Conservation (phyloP, 1,140 invertebrate genomes). For the Physella acuta region DNA sequence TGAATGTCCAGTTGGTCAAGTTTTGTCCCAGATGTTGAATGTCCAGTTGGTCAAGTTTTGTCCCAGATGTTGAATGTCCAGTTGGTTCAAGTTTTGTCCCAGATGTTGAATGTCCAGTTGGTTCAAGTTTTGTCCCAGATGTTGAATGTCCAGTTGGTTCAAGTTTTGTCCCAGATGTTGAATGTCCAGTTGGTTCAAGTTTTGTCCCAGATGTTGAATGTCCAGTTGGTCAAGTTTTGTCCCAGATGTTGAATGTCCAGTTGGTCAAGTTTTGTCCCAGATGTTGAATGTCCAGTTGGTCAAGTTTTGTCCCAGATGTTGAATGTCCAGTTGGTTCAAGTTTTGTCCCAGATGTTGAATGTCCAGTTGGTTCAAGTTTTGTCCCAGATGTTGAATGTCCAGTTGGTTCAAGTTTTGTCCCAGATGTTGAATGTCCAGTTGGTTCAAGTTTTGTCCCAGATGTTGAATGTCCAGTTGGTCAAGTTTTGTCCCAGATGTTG, state of each 20-base stretch:
- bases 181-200: too few relatives aligned
- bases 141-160: not conserved
- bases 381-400: too few relatives aligned
- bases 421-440: not conserved
- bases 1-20: not conserved
- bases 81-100: not conserved
- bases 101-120: too few relatives aligned
- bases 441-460: not conserved
- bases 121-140: too few relatives aligned
- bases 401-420: too few relatives aligned
- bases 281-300: not conserved
- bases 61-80: too few relatives aligned
- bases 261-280: conserved; percentile 45
- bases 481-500: too few relatives aligned
- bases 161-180: not conserved
- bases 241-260: too few relatives aligned
- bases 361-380: not conserved
- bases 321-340: too few relatives aligned
- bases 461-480: too few relatives aligned
- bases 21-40: not conserved
- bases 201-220: too few relatives aligned
- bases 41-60: conserved; percentile 46
- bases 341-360: too few relatives aligned
- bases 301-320: not conserved
- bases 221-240: not conserved